Percentiles rank a stretch among this genome's conserved stretches.
phyloP scores from a whole-genome alignment of 2,888 invertebrate genomes.

The Cybosia mesomella region DNA sequence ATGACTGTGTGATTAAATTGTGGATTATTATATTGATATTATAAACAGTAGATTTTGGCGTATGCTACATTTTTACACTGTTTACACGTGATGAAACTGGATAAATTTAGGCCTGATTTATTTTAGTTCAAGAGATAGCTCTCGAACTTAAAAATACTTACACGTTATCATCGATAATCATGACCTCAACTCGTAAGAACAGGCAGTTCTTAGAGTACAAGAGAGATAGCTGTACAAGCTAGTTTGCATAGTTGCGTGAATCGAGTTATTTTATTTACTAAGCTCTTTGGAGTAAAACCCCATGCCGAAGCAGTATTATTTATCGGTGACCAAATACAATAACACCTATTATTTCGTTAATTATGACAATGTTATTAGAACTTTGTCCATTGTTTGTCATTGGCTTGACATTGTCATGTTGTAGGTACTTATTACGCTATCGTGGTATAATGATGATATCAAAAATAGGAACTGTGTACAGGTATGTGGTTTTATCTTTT shows the following conservation, averaged over 20 bases:
- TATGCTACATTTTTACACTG: no score
- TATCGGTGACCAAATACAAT: background rate
- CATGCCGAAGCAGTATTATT: background rate
- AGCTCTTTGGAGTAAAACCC: background rate
- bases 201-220: no score
- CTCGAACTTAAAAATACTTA: background rate
- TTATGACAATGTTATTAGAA: constrained; percentile 1
- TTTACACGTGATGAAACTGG: background rate
- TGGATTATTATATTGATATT: no score
- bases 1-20: no score
- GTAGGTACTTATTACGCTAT: background rate
- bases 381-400: constrained; percentile 2
- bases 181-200: no score
- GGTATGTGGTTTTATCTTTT: background rate
- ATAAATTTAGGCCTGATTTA: background rate
- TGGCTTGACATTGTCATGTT: constrained; percentile 4
- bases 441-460: background rate
- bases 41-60: no score
- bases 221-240: no score
- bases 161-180: no score
- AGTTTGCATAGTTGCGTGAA: no score
- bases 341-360: background rate
- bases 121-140: background rate
- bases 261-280: no score
- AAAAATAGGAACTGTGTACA: background rate